Percentiles rank a stretch among this genome's conserved stretches.
Conservation (phyloP, 1,140 invertebrate genomes). For the Acromyrmex charruanus region DNA sequence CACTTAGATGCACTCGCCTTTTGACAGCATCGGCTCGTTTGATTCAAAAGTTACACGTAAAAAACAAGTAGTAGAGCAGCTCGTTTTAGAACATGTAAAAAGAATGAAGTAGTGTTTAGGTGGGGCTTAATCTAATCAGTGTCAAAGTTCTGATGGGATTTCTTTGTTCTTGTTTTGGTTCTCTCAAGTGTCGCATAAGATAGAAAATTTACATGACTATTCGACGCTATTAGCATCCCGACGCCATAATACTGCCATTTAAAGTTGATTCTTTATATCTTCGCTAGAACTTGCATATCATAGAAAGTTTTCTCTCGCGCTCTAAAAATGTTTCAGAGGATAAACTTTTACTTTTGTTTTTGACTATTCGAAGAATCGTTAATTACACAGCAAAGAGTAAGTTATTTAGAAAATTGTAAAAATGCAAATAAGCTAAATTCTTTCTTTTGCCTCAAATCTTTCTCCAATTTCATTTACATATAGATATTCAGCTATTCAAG, state of each 20-base stretch:
- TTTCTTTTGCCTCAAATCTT: background rate
- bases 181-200: constrained; percentile 7
- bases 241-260: background rate
- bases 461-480: constrained; percentile 1
- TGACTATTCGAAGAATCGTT: background rate
- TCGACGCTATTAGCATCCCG: constrained; percentile 22
- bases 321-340: background rate
- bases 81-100: constrained; percentile 13
- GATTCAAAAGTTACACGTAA: constrained; percentile 39
- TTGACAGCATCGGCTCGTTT: constrained; percentile 12
- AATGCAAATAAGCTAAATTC: background rate
- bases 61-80: constrained; percentile 47
- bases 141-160: constrained; percentile 36
- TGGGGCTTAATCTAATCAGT: constrained; percentile 34
- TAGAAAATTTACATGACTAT: constrained; percentile 24
- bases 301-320: background rate
- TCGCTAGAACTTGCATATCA: background rate
- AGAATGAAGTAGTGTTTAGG: background rate
- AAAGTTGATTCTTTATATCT: constrained; percentile 22
- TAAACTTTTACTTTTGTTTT: background rate
- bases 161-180: background rate
- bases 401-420: background rate
- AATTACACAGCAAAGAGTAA: background rate
- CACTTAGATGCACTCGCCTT: constrained; percentile 10
- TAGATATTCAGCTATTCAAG: background rate